Evolutionary conservation across 2,797 vertebrate genomes (phyloP), one percentile per base, ranked within the genome.

Genomic region (Galaxias olidus): DNA sequence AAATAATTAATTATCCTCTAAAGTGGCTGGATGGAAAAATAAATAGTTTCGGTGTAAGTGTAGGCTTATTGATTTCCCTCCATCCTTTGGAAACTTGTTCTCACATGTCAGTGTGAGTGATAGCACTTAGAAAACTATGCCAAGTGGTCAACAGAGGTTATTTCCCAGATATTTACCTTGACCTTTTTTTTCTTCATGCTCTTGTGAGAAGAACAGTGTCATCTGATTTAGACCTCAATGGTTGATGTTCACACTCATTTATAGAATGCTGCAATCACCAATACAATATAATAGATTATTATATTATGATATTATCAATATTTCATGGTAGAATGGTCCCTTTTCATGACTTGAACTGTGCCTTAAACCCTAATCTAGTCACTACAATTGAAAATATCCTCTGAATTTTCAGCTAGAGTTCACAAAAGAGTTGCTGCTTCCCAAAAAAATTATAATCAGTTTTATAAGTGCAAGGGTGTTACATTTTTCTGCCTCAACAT

Each of bases 1-100:
- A 75, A 58, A 69, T 65, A 76, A 80, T 72, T 64, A 63, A 69
- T 82, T 61, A 77, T 43, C 68, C 58, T 66, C 75, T 58, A 47
- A 17, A 58, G 52, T 69, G 72, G 82, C 80, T 73, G 72, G 69
- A 79, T 82, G 58, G 74, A 72, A 77, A 80, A 78, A 79, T 78
- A 73, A 78, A 80, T 78, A 19, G 59, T 43, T 66, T 63, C 2
- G 41, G 75, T 72, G 69, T 68, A 76, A 82, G 76, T 67, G 51
- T 59, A 68, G 53, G 14, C 4, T 19, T 78, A 79, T 86, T 83
- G 77, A 84, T 87, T 86, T 77, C 53, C 45, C 71, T 73, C 65
- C 65, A 53, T 72, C 54, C 54, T 67, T 69, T 75, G 56, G 54
- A 68, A 54, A 66, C 69, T 63, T 66, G 61, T 71, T 71, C 59